Percentiles rank a stretch among this genome's conserved stretches.
Conservation (phyloP, 2,113 vertebrate species). For the Carettochelys insculpta region DNA sequence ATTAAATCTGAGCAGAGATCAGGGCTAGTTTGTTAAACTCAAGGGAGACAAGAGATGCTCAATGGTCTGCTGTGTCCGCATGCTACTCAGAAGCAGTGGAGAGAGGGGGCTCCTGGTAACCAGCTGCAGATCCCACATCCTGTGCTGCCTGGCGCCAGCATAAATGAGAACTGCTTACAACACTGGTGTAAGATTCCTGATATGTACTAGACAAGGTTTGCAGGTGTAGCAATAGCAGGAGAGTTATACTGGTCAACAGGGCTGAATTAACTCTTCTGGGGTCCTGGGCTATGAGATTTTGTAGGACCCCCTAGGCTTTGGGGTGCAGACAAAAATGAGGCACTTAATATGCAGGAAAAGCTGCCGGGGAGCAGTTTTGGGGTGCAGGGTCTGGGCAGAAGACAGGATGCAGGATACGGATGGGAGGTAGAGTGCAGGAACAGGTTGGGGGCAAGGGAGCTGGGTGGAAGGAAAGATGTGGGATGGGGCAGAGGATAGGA, state of each 20-base stretch:
- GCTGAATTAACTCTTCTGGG: no score
- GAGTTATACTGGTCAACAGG: neutral
- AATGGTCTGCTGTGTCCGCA: rapidly evolving
- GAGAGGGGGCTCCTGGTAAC: neutral
- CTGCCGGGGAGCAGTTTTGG: no score
- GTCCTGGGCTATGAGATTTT: no score
- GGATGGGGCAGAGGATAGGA: no score
- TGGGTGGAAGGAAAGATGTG: no score
- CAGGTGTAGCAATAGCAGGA: neutral
- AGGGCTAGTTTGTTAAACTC: neutral
- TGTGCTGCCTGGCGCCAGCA: neutral
- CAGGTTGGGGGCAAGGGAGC: no score
- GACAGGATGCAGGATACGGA: no score
- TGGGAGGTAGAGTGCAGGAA: no score
- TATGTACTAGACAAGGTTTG: neutral
- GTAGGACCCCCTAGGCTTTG: no score
- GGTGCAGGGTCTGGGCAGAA: no score
- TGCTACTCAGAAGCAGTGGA: rapidly evolving
- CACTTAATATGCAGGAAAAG: no score
- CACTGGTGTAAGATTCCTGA: neutral
- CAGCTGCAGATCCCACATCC: neutral
- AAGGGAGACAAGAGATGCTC: neutral
- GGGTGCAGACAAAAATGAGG: no score
- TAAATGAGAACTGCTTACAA: neutral
- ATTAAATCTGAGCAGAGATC: neutral